These are phyloP conservation scores for Melanerpes formicivorus DNA, from an alignment of 2,113 vertebrate species.

Conservation along the genomic window DNA sequence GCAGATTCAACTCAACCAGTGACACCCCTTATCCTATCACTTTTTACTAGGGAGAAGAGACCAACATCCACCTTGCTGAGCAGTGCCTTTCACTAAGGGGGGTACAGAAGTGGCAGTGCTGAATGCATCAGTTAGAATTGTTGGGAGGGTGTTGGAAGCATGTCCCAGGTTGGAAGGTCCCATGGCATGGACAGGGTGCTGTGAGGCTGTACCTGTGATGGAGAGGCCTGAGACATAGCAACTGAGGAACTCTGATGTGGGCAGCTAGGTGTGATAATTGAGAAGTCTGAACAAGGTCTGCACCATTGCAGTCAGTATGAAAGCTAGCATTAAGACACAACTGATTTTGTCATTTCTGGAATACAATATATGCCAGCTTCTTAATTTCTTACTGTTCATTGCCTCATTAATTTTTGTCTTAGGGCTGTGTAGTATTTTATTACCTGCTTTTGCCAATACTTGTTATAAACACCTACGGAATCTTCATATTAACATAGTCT, in stretches of 20 bases:
- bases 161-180: accelerated
- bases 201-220: neutral
- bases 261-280: neutral
- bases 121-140: accelerated
- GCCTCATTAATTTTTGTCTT: constrained; percentile 24
- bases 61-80: neutral
- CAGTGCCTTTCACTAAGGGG: too few species aligned
- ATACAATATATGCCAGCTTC: neutral
- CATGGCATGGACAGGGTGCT: accelerated
- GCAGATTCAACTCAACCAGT: too few species aligned
- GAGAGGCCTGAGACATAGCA: accelerated
- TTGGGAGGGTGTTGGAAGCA: too few species aligned
- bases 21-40: too few species aligned
- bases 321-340: neutral
- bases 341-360: neutral
- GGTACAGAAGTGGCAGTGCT: neutral
- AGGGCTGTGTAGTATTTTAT: neutral
- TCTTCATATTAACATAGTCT: neutral
- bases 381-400: constrained; percentile 25
- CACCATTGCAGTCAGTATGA: neutral
- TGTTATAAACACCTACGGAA: constrained; percentile 6
- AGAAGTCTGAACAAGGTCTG: neutral
- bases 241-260: neutral
- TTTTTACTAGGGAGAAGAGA: too few species aligned
- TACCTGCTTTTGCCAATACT: constrained; percentile 6